Base-by-base conservation (phyloP, 92 coral and sea anemone genomes). In the Bergia puertoricense region DNA sequence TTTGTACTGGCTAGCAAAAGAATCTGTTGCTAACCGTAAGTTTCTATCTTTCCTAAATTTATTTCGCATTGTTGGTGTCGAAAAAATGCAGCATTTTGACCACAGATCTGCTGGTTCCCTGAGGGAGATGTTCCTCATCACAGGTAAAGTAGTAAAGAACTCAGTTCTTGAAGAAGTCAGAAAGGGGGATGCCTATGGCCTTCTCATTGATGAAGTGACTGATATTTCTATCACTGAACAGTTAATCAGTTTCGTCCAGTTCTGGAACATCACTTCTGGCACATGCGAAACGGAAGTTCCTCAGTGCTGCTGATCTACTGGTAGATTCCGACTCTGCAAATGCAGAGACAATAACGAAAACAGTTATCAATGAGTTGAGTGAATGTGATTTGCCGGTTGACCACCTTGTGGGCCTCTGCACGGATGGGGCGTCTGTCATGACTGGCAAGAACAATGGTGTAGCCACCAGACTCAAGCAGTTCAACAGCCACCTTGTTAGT, bases 381-480 rank as follows among this genome's bases (percentile, higher is more conserved):
- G 18, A 89, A 0, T 82, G 88, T 62, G 71, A 75, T 13, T 42
- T 89, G 46, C 68, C 84, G 36, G 50, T 82, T 82, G 91, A 80
- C 8, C 11, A 59, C 36, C 71, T 76, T 59, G 86, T 62, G 15
- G 91, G 85, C 85, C 88, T 83, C 23, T 89, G 91, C 59, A 83
- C 78, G 46, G 88, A 84, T 89, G 91, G 88, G 50, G 91, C 88
- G 10, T 75, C 88, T 15, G 88, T 83, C 11, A 84, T 89, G 91
- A 89, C 91, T 30, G 88, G 91, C 9, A 82, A 82, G 80, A 89
- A 41, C 88, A 84, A 81, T 84, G 91, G 91, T 66, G 91, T 83
- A 4, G 88, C 88, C 59, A 14, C 92, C 7, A 85, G 88, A 8
- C 43, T 89, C 8, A 84, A 89, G 59, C 56, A 15, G 22, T 65